phyloP scores from a whole-genome alignment of 2,797 vertebrate species.

The Sebastiscus tertius region DNA sequence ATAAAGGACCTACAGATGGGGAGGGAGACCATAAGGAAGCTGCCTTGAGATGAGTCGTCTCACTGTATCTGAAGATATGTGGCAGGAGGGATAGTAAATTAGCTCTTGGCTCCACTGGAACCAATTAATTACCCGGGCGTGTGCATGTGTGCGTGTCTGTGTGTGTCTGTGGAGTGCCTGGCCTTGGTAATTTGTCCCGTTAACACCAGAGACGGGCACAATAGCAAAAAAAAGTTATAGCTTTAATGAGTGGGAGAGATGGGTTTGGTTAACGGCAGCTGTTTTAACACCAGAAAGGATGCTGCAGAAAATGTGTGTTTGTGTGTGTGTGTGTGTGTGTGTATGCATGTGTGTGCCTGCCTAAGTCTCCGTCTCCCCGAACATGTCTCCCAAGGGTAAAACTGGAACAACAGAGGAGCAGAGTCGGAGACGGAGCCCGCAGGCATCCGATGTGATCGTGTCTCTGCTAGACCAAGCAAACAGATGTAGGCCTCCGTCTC shows the following conservation, averaged over 20 bases:
- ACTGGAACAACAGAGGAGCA: slow-evolving; percentile 61
- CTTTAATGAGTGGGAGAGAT: slow-evolving; percentile 51
- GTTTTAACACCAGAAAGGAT: slow-evolving; percentile 40
- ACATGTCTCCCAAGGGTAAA: slow-evolving; percentile 58
- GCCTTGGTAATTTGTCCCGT: slow-evolving; percentile 69
- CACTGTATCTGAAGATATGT: slow-evolving; percentile 68
- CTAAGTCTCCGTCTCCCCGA: slow-evolving; percentile 40
- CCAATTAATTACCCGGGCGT: slow-evolving; percentile 80
- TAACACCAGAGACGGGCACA: slow-evolving; percentile 64
- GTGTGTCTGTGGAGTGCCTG: slow-evolving; percentile 23
- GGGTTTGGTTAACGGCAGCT: slow-evolving; percentile 45
- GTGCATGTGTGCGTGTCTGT: slow-evolving; percentile 30
- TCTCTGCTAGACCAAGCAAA: slow-evolving; percentile 71
- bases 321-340: slow-evolving; percentile 8
- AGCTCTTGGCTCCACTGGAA: slow-evolving; percentile 79
- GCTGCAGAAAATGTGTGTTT: slow-evolving; percentile 3
- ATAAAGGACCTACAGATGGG: slow-evolving; percentile 47
- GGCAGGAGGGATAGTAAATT: slow-evolving; percentile 77
- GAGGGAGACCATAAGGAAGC: slow-evolving; percentile 55
- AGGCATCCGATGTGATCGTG: slow-evolving; percentile 67
- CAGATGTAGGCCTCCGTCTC: slow-evolving; percentile 49
- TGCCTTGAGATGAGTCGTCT: slow-evolving; percentile 60
- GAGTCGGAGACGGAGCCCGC: slow-evolving; percentile 61
- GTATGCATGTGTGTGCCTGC: slow-evolving; percentile 31
- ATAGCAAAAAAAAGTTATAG: slow-evolving; percentile 51